A percentile compares a stretch with the other conserved stretches of the same genome.
phyloP scores from a whole-genome alignment of 2,888 invertebrate species.

The Itoplectis maculator region DNA sequence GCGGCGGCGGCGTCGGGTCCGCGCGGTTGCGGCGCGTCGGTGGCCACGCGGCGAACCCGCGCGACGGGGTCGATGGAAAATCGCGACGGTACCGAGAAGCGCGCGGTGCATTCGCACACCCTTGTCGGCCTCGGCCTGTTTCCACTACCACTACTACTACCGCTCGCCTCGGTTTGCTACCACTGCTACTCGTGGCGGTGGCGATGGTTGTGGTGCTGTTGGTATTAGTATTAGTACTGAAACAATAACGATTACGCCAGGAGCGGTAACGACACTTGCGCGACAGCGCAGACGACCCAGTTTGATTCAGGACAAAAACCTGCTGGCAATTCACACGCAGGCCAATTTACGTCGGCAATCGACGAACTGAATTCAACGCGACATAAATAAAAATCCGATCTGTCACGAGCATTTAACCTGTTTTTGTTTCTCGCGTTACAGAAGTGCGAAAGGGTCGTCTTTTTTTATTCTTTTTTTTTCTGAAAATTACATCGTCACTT shows the following conservation, averaged over 20 bases:
- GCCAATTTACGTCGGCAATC: slow-evolving; percentile 21
- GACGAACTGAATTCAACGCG: no score
- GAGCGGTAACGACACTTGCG: no score
- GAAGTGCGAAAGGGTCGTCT: no score
- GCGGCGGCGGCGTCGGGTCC: slow-evolving; percentile 25
- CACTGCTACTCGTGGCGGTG: background rate
- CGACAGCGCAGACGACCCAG: background rate
- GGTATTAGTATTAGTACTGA: slow-evolving; percentile 10
- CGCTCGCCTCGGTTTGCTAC: slow-evolving; percentile 10
- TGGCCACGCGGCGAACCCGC: background rate
- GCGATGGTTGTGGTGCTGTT: background rate
- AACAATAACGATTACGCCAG: background rate
- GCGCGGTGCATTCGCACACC: slow-evolving; percentile 60
- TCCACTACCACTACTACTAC: slow-evolving; percentile 15
- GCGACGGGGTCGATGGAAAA: slow-evolving; percentile 51
- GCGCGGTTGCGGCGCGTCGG: background rate
- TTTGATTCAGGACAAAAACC: slow-evolving; percentile 30
- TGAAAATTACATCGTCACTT: background rate
- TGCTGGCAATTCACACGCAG: slow-evolving; percentile 29
- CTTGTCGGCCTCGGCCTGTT: slow-evolving; percentile 33
- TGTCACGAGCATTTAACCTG: no score
- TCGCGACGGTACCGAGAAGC: slow-evolving; percentile 54
- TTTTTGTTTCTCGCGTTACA: no score
- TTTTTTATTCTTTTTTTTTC: no score
- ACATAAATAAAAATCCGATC: no score